phyloP scores from a whole-genome alignment of 2,888 invertebrate species.

The Lucinisca nassula region DNA sequence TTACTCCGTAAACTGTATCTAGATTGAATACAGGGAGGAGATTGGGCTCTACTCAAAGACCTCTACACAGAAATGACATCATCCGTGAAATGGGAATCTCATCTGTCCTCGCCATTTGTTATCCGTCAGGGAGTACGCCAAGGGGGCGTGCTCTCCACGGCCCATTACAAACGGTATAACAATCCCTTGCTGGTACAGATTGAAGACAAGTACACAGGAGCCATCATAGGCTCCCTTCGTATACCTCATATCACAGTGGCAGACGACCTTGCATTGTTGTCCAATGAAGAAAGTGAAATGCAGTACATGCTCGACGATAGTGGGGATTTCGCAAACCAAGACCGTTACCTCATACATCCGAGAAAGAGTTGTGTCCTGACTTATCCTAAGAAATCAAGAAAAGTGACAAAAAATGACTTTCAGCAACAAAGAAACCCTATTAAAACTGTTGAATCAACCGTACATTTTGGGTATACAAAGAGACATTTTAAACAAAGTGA shows the following conservation, averaged over 20 bases:
- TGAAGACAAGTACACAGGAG: not conserved
- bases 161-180: not conserved
- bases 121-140: not conserved
- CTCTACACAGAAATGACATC: not conserved
- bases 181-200: not conserved
- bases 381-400: not conserved
- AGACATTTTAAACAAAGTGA: too few relatives aligned
- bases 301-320: not conserved
- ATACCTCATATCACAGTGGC: not conserved
- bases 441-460: not conserved
- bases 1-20: conserved; percentile 13
- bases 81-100: not conserved
- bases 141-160: not conserved
- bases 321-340: not conserved
- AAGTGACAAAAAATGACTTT: too few relatives aligned
- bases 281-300: not conserved
- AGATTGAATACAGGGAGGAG: not conserved
- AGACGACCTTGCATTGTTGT: not conserved
- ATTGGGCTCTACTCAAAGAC: not conserved
- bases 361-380: not conserved
- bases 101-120: not conserved
- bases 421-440: too few relatives aligned
- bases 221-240: not conserved
- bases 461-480: too few relatives aligned
- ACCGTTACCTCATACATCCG: not conserved